Percentiles rank a stretch among this genome's conserved stretches.
Evolutionary conservation across 2,888 invertebrate genomes (phyloP).

Genomic region (Ferdinandea cuprea): DNA sequence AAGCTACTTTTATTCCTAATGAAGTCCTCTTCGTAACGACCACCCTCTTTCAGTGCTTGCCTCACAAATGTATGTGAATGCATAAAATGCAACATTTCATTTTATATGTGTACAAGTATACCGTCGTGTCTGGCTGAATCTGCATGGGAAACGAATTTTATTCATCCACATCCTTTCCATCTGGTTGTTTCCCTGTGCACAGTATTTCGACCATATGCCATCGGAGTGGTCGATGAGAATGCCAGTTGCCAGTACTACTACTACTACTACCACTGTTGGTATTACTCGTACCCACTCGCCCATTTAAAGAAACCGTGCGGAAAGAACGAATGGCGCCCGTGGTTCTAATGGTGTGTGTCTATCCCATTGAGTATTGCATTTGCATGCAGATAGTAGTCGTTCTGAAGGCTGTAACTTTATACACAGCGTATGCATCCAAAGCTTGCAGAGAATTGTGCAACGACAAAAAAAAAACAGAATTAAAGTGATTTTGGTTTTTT

Average conservation of each 20-base stretch:
- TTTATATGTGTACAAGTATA: slow-evolving; percentile 35
- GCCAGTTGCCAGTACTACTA: not conserved
- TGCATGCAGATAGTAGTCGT: not conserved
- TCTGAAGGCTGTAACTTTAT: slow-evolving; percentile 14
- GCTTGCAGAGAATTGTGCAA: slow-evolving; percentile 40
- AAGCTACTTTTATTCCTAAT: slow-evolving; percentile 64
- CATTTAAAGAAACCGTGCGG: slow-evolving; percentile 41
- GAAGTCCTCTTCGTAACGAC: slow-evolving; percentile 64
- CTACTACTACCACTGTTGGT: slow-evolving; percentile 5
- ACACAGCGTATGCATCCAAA: slow-evolving; percentile 21
- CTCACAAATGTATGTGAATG: slow-evolving; percentile 2
- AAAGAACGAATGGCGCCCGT: slow-evolving; percentile 45
- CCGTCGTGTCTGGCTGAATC: slow-evolving; percentile 20
- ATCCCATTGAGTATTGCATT: slow-evolving; percentile 13
- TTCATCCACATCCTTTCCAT: slow-evolving; percentile 19
- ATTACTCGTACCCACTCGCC: slow-evolving; percentile 5
- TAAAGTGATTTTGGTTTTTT: slow-evolving; percentile 15
- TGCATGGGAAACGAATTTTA: slow-evolving; percentile 38
- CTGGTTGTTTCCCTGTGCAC: not conserved
- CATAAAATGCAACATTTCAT: slow-evolving; percentile 46
- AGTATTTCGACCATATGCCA: slow-evolving; percentile 58
- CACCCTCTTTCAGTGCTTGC: slow-evolving; percentile 7
- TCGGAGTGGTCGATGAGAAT: slow-evolving; percentile 45
- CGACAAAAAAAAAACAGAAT: slow-evolving; percentile 26
- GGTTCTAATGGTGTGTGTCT: slow-evolving; percentile 56